Percentiles rank a stretch among this genome's conserved stretches.
Conservation (phyloP, 2,113 vertebrate species). For the Rhinichthys klamathensis region DNA sequence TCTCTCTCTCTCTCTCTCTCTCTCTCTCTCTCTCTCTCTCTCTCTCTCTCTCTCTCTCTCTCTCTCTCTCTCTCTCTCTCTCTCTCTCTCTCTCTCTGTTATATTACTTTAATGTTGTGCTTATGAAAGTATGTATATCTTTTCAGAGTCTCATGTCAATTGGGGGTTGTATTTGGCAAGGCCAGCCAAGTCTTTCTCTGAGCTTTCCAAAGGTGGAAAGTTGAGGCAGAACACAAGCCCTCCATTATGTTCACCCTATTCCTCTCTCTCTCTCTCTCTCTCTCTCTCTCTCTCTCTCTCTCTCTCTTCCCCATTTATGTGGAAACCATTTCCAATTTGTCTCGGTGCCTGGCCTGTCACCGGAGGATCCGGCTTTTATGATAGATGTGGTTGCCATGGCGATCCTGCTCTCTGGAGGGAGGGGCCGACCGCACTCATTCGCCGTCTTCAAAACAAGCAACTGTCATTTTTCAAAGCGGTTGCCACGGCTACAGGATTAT, state of each 20-base stretch:
- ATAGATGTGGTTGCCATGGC: slow-evolving; percentile 81
- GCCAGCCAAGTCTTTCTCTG: slow-evolving; percentile 66
- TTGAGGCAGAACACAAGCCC: slow-evolving; percentile 74
- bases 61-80: neutral
- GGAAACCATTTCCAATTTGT: slow-evolving; percentile 71
- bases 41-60: neutral
- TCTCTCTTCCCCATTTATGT: slow-evolving; percentile 45
- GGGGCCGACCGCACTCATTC: slow-evolving; percentile 55
- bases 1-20: neutral
- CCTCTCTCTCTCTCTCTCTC: slow-evolving; percentile 33
- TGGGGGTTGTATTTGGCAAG: slow-evolving; percentile 54
- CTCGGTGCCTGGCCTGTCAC: slow-evolving; percentile 66
- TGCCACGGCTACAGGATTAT: slow-evolving; percentile 36
- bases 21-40: neutral
- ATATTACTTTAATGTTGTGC: neutral
- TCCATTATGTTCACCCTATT: slow-evolving; percentile 48
- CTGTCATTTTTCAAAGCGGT: slow-evolving; percentile 42
- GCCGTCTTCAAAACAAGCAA: slow-evolving; percentile 22
- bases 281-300: slow-evolving; percentile 34
- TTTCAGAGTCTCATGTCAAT: slow-evolving; percentile 58
- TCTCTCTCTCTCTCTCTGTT: neutral
- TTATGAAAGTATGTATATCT: slow-evolving; percentile 28
- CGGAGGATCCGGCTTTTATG: slow-evolving; percentile 77
- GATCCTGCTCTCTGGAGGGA: slow-evolving; percentile 73
- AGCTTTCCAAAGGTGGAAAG: slow-evolving; percentile 72